phyloP scores from a whole-genome alignment of 1,140 invertebrate genomes.

The Chrysomallon squamiferum region DNA sequence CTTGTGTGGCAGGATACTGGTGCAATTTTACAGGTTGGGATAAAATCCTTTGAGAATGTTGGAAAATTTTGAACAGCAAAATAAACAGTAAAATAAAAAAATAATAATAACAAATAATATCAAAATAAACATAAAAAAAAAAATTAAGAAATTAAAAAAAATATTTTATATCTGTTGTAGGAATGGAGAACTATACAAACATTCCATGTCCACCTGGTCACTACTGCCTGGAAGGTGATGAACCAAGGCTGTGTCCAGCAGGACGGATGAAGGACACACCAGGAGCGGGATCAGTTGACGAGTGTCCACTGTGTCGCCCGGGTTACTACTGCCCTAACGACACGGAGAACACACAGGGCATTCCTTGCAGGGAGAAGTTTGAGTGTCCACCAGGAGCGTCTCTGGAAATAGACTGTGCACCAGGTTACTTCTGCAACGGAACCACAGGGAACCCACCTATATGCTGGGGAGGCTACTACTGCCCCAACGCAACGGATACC shows the following conservation, averaged over 20 bases:
- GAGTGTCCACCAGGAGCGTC: slow-evolving; percentile 51
- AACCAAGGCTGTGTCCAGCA: slow-evolving; percentile 55
- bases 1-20: slow-evolving; percentile 55
- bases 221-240: slow-evolving; percentile 48
- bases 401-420: slow-evolving; percentile 43
- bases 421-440: slow-evolving; percentile 49
- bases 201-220: slow-evolving; percentile 51
- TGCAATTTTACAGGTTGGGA: slow-evolving; percentile 54
- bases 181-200: slow-evolving; percentile 42
- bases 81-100: too few species aligned
- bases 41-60: too few species aligned
- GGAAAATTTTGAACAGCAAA: too few species aligned
- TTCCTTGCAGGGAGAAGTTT: slow-evolving; percentile 51
- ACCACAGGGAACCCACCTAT: slow-evolving; percentile 47
- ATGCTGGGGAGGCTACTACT: slow-evolving; percentile 57
- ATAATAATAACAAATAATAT: too few species aligned
- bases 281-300: slow-evolving; percentile 36
- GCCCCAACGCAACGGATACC: slow-evolving; percentile 46
- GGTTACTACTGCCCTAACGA: slow-evolving; percentile 61
- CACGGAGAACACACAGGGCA: slow-evolving; percentile 55
- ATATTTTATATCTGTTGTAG: slow-evolving; percentile 32
- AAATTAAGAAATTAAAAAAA: too few species aligned
- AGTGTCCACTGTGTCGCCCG: slow-evolving; percentile 51
- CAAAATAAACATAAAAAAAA: too few species aligned
- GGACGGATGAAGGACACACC: slow-evolving; percentile 48